These are phyloP conservation scores for Neosilurus hyrtlii DNA, from an alignment of 2,797 vertebrate species.

Conservation along the genomic window DNA sequence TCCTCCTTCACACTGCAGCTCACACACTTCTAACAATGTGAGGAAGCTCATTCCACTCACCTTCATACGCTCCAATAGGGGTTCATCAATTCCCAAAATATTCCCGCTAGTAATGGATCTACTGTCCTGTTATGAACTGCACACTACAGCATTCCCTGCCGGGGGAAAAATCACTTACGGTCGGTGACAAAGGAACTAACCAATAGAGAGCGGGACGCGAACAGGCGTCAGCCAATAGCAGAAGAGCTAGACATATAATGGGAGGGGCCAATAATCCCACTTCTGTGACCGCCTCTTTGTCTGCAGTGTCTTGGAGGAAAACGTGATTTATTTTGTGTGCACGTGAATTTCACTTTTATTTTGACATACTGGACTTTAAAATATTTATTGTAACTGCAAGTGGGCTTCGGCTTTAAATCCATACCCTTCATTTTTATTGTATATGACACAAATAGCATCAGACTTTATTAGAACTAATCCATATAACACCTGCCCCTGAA, in stretches of 20 bases:
- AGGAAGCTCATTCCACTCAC: neutral
- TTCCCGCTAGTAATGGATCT: slow-evolving; percentile 6
- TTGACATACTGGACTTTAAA: neutral
- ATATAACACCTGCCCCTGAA: neutral
- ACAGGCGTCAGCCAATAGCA: slow-evolving; percentile 5
- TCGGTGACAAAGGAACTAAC: slow-evolving; percentile 41
- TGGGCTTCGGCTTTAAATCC: neutral
- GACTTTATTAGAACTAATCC: neutral
- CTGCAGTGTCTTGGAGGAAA: slow-evolving; percentile 15
- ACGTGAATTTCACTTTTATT: neutral
- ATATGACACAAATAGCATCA: neutral
- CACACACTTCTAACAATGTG: neutral
- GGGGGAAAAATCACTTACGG: slow-evolving; percentile 16
- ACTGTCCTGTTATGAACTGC: slow-evolving; percentile 35
- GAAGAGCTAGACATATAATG: neutral
- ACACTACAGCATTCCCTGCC: slow-evolving; percentile 37
- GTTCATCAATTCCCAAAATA: slow-evolving; percentile 34
- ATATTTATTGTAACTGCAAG: neutral
- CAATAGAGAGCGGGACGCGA: slow-evolving; percentile 29
- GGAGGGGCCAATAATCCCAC: neutral
- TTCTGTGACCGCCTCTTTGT: slow-evolving; percentile 23
- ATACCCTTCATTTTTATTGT: neutral
- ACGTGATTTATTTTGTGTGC: slow-evolving; percentile 11
- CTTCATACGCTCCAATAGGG: slow-evolving; percentile 28
- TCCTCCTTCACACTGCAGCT: neutral